Evolutionary conservation across 2,797 vertebrate species (phyloP).

Genomic region (Spinus olivaceus): DNA sequence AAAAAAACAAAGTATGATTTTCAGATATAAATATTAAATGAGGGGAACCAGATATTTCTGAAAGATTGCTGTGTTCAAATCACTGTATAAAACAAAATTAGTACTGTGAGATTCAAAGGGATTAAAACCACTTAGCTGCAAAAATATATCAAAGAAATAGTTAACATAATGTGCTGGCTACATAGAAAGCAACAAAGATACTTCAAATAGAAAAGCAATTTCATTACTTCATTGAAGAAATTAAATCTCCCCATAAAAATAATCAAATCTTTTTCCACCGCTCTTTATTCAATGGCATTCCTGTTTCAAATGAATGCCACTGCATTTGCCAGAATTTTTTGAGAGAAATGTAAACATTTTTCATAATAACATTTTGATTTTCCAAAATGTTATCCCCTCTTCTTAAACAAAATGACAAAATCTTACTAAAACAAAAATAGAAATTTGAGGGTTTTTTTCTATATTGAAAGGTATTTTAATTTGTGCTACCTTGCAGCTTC

Average conservation of each 20-base stretch:
- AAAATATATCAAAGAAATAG: neutral
- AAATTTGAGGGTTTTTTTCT: neutral
- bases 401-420: neutral
- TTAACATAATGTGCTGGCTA: neutral
- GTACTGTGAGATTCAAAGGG: neutral
- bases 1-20: conserved; percentile 27
- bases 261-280: neutral
- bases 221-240: neutral
- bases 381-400: neutral
- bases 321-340: neutral
- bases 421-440: neutral
- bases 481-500: neutral
- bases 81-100: neutral
- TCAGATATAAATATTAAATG: conserved; percentile 12
- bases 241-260: neutral
- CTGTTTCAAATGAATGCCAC: neutral
- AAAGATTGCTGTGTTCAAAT: neutral
- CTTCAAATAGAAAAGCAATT: neutral
- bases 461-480: neutral
- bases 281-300: neutral
- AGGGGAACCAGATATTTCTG: neutral
- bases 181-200: neutral
- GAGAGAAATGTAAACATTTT: neutral
- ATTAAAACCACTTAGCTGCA: neutral
- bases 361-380: neutral